These are phyloP conservation scores for Phrynocephalus versicolor DNA, from an alignment of 2,113 vertebrate species.

Conservation along the genomic window DNA sequence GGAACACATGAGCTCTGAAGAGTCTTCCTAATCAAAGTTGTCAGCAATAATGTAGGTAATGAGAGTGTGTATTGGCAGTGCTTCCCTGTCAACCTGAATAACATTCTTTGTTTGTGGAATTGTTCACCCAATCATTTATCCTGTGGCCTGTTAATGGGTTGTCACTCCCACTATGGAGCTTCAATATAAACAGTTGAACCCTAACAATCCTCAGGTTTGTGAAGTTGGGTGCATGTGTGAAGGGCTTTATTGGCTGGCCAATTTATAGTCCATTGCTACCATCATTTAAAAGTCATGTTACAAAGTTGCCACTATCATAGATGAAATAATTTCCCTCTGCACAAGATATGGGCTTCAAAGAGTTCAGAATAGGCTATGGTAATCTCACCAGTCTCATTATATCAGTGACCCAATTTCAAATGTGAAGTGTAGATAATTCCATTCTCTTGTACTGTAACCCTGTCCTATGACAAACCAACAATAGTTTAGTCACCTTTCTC, in stretches of 20 bases:
- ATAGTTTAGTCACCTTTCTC: too few species aligned
- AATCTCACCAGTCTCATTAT: conserved; percentile 23
- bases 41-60: conserved; percentile 47
- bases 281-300: conserved; percentile 14
- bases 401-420: too few species aligned
- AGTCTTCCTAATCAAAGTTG: conserved; percentile 48
- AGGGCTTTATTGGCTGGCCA: conserved; percentile 25
- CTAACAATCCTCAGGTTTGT: conserved; percentile 28
- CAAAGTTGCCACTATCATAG: neutral
- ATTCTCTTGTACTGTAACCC: too few species aligned
- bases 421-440: too few species aligned
- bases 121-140: conserved; percentile 16
- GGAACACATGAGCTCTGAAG: conserved; percentile 11
- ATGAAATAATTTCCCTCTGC: conserved; percentile 29
- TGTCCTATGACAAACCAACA: too few species aligned
- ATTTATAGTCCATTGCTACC: neutral
- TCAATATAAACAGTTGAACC: conserved; percentile 38
- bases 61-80: conserved; percentile 26
- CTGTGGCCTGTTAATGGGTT: conserved; percentile 53
- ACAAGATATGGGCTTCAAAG: conserved; percentile 38
- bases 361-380: conserved; percentile 16
- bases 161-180: conserved; percentile 53
- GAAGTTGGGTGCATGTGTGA: conserved; percentile 20
- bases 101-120: conserved; percentile 49
- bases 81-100: conserved; percentile 47